These are phyloP conservation scores for Xiphophorus maculatus DNA, from an alignment of 2,113 vertebrate genomes.

Conservation along the genomic window DNA sequence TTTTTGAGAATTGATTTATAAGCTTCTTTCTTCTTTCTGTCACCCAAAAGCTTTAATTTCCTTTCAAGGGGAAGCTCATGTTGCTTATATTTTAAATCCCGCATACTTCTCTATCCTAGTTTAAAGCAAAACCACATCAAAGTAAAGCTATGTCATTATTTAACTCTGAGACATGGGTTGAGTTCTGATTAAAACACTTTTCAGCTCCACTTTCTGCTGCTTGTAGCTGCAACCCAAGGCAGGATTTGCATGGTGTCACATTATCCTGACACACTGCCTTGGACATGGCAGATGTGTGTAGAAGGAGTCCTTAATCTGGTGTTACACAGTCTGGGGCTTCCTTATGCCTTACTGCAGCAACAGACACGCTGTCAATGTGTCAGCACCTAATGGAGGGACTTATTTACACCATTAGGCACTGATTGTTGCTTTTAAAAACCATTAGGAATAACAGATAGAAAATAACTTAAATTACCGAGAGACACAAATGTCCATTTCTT, in stretches of 20 bases:
- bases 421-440: slow-evolving; percentile 54
- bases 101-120: neutral
- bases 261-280: slow-evolving; percentile 20
- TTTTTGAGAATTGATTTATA: neutral
- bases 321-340: slow-evolving; percentile 47
- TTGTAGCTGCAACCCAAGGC: slow-evolving; percentile 21
- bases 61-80: neutral
- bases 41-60: neutral
- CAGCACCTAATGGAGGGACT: slow-evolving; percentile 50
- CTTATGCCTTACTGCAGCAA: slow-evolving; percentile 51
- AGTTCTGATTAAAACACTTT: slow-evolving; percentile 37
- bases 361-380: slow-evolving; percentile 55
- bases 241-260: slow-evolving; percentile 45
- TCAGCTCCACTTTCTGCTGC: slow-evolving; percentile 19
- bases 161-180: neutral
- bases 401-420: slow-evolving; percentile 54
- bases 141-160: slow-evolving; percentile 2
- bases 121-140: neutral
- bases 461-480: slow-evolving; percentile 17
- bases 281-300: slow-evolving; percentile 65
- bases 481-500: slow-evolving; percentile 15
- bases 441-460: slow-evolving; percentile 33
- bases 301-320: slow-evolving; percentile 65
- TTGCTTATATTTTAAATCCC: neutral
- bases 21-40: neutral